Evolutionary conservation across 2,113 vertebrate genomes (phyloP), one percentile per base, ranked within the genome.

Genomic region (Onychostruthus taczanowskii): DNA sequence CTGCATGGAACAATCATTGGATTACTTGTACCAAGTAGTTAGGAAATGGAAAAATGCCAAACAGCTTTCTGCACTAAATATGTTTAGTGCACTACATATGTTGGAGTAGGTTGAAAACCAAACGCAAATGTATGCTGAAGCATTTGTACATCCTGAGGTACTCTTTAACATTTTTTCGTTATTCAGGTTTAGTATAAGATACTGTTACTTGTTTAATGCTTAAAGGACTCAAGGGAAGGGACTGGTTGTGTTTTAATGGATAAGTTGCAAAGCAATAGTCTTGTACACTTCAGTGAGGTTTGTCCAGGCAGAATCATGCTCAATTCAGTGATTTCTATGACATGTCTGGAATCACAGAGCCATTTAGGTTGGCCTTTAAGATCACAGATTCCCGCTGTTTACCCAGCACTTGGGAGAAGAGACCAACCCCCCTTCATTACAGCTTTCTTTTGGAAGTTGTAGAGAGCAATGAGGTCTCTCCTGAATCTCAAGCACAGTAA

Each of bases 1-100:
- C 58, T 64, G 81, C 33, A 20, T 27, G 84, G 86, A 96, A 82
- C 21, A 78, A 22, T 79, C 50, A 49, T 15, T 90, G 84, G 64
- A 95, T 95, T 90, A 78, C 46, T 95, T 92, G 27, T 84, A 63
- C 62, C 3, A 7, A 83, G 50, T 56, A 91, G 86, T 78, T 95
- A 95, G 86, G 67, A 95, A 93, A 72, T 90, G 53, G 67, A 90
- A 75, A 89, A 93, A 87, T 84, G 52, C 70, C 16, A 15, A 37
- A 44, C 52, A 66, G 19, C 27, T 94, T 95, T 73, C 72, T 88
- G 35, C 21, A 69, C 68, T 89, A 72, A 49, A 28, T 27, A 7
- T 37, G 11, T 17, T 73, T 17, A 17, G 21, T 53, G 39, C 22
- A 58, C 50, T 89, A 69, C 41, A 18, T 46, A 39, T 47, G 6